phyloP scores from a whole-genome alignment of 2,113 vertebrate species.

The Catagonus wagneri region DNA sequence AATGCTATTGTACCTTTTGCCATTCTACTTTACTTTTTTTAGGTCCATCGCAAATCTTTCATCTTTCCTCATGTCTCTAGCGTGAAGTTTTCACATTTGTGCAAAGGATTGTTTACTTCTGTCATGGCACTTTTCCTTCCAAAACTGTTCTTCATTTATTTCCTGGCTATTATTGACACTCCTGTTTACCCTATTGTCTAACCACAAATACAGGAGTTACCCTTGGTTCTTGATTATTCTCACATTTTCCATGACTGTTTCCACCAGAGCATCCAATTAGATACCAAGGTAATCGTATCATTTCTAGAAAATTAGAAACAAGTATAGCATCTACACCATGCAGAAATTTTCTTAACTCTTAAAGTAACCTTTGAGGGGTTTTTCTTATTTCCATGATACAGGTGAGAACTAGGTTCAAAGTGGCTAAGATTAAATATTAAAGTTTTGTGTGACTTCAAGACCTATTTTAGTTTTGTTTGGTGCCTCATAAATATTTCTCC shows the following conservation, averaged over 20 bases:
- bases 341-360: slow-evolving; percentile 42
- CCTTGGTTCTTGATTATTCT: slow-evolving; percentile 40
- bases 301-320: slow-evolving; percentile 30
- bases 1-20: slow-evolving; percentile 39
- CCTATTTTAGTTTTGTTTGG: not conserved
- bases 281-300: not conserved
- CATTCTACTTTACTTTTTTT: not conserved
- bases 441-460: not conserved
- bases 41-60: not conserved
- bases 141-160: slow-evolving; percentile 41
- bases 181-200: not conserved
- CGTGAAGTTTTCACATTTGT: slow-evolving; percentile 12
- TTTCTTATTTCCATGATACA: slow-evolving; percentile 35
- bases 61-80: not conserved
- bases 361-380: not conserved
- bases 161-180: not conserved
- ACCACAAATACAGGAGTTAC: not conserved
- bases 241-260: not conserved
- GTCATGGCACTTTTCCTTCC: not conserved
- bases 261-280: not conserved
- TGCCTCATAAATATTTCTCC: not conserved
- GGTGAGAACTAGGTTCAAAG: slow-evolving; percentile 14
- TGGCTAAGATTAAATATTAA: slow-evolving; percentile 25
- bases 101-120: slow-evolving; percentile 39
- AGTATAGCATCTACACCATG: not conserved